Conservation (phyloP, 2,797 vertebrate genomes). For the Anguilla anguilla region DNA sequence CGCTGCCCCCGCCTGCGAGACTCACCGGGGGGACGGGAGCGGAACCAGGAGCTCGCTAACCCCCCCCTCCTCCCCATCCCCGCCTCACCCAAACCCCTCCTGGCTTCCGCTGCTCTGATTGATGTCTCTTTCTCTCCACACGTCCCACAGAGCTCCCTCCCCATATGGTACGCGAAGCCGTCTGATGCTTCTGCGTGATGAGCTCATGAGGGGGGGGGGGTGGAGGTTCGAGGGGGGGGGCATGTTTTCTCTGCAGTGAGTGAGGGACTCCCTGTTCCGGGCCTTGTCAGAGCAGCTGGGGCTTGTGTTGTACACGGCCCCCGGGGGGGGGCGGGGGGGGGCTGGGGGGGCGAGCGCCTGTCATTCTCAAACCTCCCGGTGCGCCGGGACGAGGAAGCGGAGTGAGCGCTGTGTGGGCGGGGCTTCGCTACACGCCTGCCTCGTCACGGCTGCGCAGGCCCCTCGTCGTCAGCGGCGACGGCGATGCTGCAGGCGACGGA, state of each 20-base stretch:
- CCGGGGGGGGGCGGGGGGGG: background rate
- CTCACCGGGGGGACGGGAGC: background rate
- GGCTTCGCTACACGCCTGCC: background rate
- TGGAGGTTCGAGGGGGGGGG: constrained; percentile 16
- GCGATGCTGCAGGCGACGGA: background rate
- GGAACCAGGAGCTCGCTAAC: background rate
- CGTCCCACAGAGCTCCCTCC: constrained; percentile 42
- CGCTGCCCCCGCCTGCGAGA: background rate
- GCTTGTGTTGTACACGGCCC: constrained; percentile 11
- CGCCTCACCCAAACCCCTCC: constrained; percentile 23
- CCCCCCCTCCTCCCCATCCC: background rate
- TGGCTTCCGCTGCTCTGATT: constrained; percentile 42
- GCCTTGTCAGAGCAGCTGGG: constrained; percentile 19
- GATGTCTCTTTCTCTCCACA: constrained; percentile 57
- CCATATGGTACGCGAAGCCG: constrained; percentile 48
- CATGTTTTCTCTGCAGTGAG: constrained; percentile 26
- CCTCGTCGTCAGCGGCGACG: background rate
- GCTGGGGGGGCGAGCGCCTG: background rate
- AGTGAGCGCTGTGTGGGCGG: background rate
- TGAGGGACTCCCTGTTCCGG: constrained; percentile 29
- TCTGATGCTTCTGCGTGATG: background rate
- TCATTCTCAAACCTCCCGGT: constrained; percentile 6
- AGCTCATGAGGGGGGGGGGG: constrained; percentile 3
- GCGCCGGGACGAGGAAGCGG: background rate
- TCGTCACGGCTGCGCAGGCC: background rate